Percentiles rank a stretch among this genome's conserved stretches.
phyloP scores from a whole-genome alignment of 2,797 vertebrate species.

The Catostomus latipinnis region DNA sequence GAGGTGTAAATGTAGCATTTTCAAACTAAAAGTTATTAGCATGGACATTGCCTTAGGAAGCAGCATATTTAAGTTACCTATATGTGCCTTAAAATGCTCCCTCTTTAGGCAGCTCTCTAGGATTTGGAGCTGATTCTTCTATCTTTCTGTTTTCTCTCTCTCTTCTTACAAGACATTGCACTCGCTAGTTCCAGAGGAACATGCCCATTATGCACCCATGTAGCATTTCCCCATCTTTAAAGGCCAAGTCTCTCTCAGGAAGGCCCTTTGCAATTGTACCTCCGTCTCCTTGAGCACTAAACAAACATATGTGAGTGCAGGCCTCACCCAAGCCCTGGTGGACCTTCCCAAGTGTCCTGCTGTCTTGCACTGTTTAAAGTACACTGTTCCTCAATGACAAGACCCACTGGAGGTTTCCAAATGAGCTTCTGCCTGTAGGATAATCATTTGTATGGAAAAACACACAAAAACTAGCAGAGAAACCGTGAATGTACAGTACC shows the following conservation, averaged over 20 bases:
- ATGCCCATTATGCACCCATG: conserved; percentile 20
- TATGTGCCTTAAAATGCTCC: too few species aligned
- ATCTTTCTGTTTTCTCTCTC: background rate
- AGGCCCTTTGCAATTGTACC: conserved; percentile 25
- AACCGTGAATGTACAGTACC: conserved; percentile 33
- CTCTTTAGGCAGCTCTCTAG: too few species aligned
- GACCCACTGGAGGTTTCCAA: conserved; percentile 54
- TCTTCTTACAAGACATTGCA: conserved; percentile 28
- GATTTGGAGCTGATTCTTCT: background rate
- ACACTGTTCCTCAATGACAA: conserved; percentile 50
- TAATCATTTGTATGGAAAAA: conserved; percentile 36
- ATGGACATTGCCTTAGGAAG: too few species aligned
- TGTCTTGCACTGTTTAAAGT: conserved; percentile 33
- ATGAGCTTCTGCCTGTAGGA: conserved; percentile 33
- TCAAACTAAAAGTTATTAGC: too few species aligned
- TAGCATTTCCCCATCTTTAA: conserved; percentile 36
- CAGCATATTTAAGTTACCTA: too few species aligned
- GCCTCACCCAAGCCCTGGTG: conserved; percentile 33
- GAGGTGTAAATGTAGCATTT: too few species aligned
- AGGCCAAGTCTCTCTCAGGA: conserved; percentile 51
- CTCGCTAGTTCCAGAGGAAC: conserved; percentile 43
- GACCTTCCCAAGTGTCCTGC: conserved; percentile 51
- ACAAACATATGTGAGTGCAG: conserved; percentile 55
- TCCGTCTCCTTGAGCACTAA: conserved; percentile 49
- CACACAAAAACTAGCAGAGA: conserved; percentile 3